Base-by-base conservation (phyloP, 2,888 invertebrate species). In the Parthenolecanium corni region DNA sequence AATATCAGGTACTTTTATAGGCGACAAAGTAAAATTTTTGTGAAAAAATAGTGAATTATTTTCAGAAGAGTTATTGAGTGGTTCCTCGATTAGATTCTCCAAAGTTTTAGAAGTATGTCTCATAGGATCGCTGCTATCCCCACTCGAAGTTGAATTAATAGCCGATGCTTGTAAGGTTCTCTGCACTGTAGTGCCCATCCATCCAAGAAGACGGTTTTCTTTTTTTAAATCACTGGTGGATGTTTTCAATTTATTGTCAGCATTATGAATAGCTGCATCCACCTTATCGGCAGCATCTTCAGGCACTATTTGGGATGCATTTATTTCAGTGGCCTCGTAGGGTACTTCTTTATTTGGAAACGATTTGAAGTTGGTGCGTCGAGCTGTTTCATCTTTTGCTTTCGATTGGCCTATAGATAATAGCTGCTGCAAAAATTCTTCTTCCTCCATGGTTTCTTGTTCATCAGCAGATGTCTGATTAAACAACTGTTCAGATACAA, bases 401-500 rank as follows among this genome's bases (percentile, higher is more conserved):
- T 4, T 4, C 31, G 4, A 6, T 31, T 31, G 5, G 9, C 9
- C 9, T 9, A 31, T 9, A 31, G 16, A 20, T 23, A 61, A 49
- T 40, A 61, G 38, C 9, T 51, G 25, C 31, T 40, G 36, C 9
- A 61, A 4, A 31, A 61, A 61, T 61, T 61, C 51, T 40, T 61
- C 61, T 24, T 61, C 61, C 6, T 51, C 51, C 9, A 61, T 11
- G 16, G 21, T 38, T 61, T 51, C 40, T 18, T 57, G 25, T 12
- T 23, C 44, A 44, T 57, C 46, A 14, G 4, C 23, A 18, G 3
- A 16, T 42, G 18, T 54, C 23, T 38, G 3, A 40, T 23, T 31
- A 4, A 31, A 31, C 31, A 31, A 4, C 9, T 6, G 9, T 31
- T 31, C 31, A 6, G 31, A 31, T 31, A 31, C 31, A 31, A 31